Conservation (phyloP, 2,797 vertebrate genomes). For the Chaetodon trifasciatus region DNA sequence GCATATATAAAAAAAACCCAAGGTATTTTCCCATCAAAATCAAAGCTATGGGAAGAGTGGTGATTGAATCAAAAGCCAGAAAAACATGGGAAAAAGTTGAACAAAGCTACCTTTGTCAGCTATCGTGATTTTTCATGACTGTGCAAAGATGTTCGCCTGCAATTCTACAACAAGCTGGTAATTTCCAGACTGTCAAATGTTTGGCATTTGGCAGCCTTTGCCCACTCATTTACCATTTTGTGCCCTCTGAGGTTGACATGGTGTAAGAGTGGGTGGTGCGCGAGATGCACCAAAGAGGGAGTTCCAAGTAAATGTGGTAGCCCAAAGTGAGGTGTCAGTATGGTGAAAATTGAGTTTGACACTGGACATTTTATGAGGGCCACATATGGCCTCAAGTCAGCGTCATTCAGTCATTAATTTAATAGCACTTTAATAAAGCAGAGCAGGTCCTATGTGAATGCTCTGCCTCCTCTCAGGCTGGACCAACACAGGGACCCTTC, state of each 20-base stretch:
- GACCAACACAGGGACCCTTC: slow-evolving; percentile 36
- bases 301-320: slow-evolving; percentile 12
- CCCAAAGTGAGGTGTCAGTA: slow-evolving; percentile 20
- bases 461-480: slow-evolving; percentile 13
- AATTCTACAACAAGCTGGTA: slow-evolving; percentile 1
- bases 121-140: background rate
- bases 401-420: background rate
- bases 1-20: slow-evolving; percentile 35
- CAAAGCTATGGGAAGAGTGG: slow-evolving; percentile 19
- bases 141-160: slow-evolving; percentile 5
- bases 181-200: slow-evolving; percentile 33
- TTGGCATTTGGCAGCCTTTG: slow-evolving; percentile 19
- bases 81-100: slow-evolving; percentile 24
- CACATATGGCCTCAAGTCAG: background rate
- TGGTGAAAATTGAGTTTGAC: slow-evolving; percentile 15
- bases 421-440: slow-evolving; percentile 10
- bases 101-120: slow-evolving; percentile 23
- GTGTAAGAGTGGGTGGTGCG: background rate
- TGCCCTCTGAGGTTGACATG: slow-evolving; percentile 26
- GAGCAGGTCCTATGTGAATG: slow-evolving; percentile 1
- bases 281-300: slow-evolving; percentile 10
- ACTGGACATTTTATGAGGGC: background rate
- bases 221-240: slow-evolving; percentile 28
- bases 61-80: slow-evolving; percentile 19
- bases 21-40: slow-evolving; percentile 28